These are phyloP conservation scores for Mesocricetus auratus DNA, from an alignment of 2,113 vertebrate species.

Conservation along the genomic window DNA sequence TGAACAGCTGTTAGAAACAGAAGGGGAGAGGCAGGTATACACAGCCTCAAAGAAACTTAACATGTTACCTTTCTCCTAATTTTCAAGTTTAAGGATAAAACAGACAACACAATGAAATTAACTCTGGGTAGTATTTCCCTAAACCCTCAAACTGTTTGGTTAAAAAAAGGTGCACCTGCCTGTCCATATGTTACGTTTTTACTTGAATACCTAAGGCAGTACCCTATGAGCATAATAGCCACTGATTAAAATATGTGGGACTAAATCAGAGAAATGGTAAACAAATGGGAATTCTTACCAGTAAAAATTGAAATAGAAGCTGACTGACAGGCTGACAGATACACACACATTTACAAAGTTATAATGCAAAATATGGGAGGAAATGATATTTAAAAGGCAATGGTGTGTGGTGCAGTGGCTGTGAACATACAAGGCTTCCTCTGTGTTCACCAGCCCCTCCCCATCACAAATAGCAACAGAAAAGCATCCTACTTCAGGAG, in stretches of 20 bases:
- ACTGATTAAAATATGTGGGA: background rate
- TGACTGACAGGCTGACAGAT: background rate
- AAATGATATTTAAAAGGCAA: background rate
- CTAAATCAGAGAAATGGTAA: background rate
- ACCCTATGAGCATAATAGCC: slow-evolving; percentile 46
- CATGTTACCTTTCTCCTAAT: background rate
- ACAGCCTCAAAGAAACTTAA: background rate
- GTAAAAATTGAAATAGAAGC: background rate
- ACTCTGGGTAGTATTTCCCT: background rate
- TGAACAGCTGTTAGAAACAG: background rate
- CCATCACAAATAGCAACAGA: background rate
- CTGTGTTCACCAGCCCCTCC: background rate
- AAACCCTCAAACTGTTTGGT: slow-evolving; percentile 4
- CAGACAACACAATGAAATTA: background rate
- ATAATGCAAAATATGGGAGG: background rate
- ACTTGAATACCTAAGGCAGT: slow-evolving; percentile 32
- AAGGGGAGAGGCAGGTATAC: background rate
- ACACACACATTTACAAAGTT: background rate
- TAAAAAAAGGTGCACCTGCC: background rate
- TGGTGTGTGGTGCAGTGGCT: background rate
- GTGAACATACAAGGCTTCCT: too few species aligned
- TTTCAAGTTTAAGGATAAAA: background rate
- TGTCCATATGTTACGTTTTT: slow-evolving; percentile 47
- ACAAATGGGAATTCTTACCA: background rate
- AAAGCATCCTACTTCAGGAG: background rate